These are phyloP conservation scores for Lagodon rhomboides DNA, from an alignment of 2,797 vertebrate species.

Conservation along the genomic window DNA sequence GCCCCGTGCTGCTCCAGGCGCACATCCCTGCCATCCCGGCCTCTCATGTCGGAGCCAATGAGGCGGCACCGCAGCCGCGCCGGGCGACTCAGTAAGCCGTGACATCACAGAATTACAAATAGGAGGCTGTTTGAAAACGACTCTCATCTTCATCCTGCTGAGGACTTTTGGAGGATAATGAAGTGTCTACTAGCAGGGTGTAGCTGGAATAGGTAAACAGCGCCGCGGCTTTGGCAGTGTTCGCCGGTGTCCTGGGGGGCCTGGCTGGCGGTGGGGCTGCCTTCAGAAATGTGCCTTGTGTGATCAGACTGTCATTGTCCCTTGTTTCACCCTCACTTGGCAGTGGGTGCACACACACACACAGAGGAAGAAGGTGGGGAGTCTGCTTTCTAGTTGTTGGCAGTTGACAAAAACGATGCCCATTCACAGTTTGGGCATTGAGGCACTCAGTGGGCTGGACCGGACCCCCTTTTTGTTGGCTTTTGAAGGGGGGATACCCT, in stretches of 20 bases:
- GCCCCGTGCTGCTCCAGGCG: slow-evolving; percentile 35
- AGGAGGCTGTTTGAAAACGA: slow-evolving; percentile 41
- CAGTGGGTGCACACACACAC: slow-evolving; percentile 49
- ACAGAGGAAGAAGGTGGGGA: slow-evolving; percentile 62
- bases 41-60: slow-evolving; percentile 49
- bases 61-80: slow-evolving; percentile 37
- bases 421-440: slow-evolving; percentile 69
- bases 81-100: slow-evolving; percentile 42
- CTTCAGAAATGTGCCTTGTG: slow-evolving; percentile 70
- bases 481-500: slow-evolving; percentile 44
- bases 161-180: slow-evolving; percentile 50
- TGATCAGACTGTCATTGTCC: slow-evolving; percentile 70
- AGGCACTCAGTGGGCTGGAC: slow-evolving; percentile 49
- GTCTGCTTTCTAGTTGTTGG: slow-evolving; percentile 74
- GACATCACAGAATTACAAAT: slow-evolving; percentile 65
- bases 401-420: slow-evolving; percentile 71
- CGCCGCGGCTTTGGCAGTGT: slow-evolving; percentile 47
- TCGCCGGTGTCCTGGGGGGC: slow-evolving; percentile 34
- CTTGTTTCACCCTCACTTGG: slow-evolving; percentile 67
- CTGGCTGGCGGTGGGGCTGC: slow-evolving; percentile 30
- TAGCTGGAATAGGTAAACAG: slow-evolving; percentile 45
- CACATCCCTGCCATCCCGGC: slow-evolving; percentile 20
- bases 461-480: slow-evolving; percentile 54
- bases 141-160: slow-evolving; percentile 54
- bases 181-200: slow-evolving; percentile 17